Base-by-base conservation (phyloP, 2,113 vertebrate species). In the Mesocricetus auratus region DNA sequence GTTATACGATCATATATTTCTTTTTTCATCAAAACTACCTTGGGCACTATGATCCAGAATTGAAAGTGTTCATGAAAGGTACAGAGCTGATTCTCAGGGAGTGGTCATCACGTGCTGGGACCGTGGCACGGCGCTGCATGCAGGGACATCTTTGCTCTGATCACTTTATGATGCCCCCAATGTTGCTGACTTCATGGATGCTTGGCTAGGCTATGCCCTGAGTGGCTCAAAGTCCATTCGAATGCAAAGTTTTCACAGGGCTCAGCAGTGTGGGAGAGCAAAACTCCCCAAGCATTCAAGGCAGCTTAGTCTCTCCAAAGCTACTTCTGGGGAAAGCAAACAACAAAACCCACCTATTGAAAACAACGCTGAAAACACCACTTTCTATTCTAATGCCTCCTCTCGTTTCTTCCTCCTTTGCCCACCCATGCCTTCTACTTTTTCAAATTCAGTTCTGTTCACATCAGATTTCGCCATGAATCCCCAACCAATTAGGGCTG, bases 161-260 rank as follows among this genome's bases (percentile, higher is more conserved):
- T 69, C 42, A 3, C 73, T 86, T 15, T 0, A 7, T 7, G 45
- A 1, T 58, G 66, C 36, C 17, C 36, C 5, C 1, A 0, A 58
- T 92, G 53, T 79, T 97, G 90, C 94, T 88, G 90, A 96, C 83
- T 29, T 69, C 42, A 58, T 39, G 4, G 0, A 0, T 50, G 45
- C 45, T 82, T 89, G 82, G 31, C 62, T 94, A 83, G 33, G 50
- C 42, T 11, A 1, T 64, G 45, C 17, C 47, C 47, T 19, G 42
- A 94, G 26, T 5, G 1, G 73, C 56, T 95, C 89, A 91, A 95
- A 96, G 94, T 96, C 89, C 83, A 50, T 64, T 75, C 58, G 87
- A 95, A 83, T 3, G 26, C 42, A 78, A 79, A 42, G 33, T 50
- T 39, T 93, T 93, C 89, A 47, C 74, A 71, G 95, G 13, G 74